phyloP scores from a whole-genome alignment of 2,797 vertebrate genomes.

The Enteromius afrohamiltoni region DNA sequence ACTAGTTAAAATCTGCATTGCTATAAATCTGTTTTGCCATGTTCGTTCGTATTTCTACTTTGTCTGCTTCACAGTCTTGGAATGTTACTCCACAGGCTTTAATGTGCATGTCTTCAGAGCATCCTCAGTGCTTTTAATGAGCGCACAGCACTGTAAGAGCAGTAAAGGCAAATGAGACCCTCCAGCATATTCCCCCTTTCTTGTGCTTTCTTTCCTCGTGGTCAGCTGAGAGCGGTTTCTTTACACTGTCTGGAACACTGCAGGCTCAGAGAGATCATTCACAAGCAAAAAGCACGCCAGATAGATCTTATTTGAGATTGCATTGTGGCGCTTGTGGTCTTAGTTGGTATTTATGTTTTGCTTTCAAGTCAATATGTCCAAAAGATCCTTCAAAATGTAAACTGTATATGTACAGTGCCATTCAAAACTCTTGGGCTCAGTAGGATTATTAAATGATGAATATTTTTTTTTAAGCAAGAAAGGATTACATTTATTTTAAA shows the following conservation, averaged over 20 bases:
- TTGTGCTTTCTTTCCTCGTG: slow-evolving; percentile 16
- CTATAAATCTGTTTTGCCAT: slow-evolving; percentile 42
- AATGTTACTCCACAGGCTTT: slow-evolving; percentile 37
- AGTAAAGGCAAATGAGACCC: slow-evolving; percentile 38
- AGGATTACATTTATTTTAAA: background rate
- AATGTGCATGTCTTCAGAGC: slow-evolving; percentile 32
- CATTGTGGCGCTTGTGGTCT: background rate
- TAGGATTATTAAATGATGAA: background rate
- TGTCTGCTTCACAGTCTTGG: slow-evolving; percentile 19
- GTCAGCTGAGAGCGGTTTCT: slow-evolving; percentile 11
- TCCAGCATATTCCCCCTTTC: slow-evolving; percentile 4
- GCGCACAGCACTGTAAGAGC: slow-evolving; percentile 34
- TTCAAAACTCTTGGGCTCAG: background rate
- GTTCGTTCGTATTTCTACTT: slow-evolving; percentile 27
- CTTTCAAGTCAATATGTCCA: background rate
- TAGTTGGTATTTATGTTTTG: background rate
- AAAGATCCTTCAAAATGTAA: background rate
- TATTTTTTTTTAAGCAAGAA: background rate
- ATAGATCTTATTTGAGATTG: slow-evolving; percentile 15
- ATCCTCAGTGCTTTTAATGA: slow-evolving; percentile 39
- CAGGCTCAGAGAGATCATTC: background rate
- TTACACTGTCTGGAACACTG: background rate
- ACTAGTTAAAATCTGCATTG: slow-evolving; percentile 46
- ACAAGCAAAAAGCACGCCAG: background rate
- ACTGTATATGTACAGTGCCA: too few relatives aligned